Evolutionary conservation across 2,113 vertebrate species (phyloP).

Genomic region (Oxyruncus cristatus): DNA sequence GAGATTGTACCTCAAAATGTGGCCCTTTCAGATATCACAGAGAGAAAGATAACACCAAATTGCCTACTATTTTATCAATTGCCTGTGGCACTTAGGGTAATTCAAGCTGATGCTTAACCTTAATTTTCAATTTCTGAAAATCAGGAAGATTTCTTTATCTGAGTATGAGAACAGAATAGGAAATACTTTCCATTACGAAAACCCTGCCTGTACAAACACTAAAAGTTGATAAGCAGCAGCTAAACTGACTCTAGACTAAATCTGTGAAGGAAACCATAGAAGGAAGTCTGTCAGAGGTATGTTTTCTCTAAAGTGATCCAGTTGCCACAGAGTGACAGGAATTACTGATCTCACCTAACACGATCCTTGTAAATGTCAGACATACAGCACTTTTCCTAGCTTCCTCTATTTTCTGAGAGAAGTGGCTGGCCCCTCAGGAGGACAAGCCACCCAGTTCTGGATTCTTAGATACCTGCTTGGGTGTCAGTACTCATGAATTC

Average conservation of each 20-base stretch:
- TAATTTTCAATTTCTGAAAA: neutral
- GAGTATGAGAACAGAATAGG: neutral
- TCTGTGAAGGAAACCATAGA: neutral
- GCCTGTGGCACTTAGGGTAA: neutral
- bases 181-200: neutral
- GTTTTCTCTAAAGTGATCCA: neutral
- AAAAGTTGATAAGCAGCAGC: neutral
- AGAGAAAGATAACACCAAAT: neutral
- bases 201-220: neutral
- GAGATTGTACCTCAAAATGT: neutral
- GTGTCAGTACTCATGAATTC: neutral
- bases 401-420: neutral
- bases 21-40: neutral
- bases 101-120: neutral
- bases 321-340: neutral
- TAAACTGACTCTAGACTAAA: neutral
- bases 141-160: neutral
- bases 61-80: neutral
- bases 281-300: neutral
- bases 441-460: neutral
- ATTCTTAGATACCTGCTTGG: neutral
- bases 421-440: neutral
- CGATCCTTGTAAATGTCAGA: neutral
- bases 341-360: neutral
- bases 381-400: neutral